Conservation (phyloP, 2,888 invertebrate genomes). For the Nemoura dubitans region DNA sequence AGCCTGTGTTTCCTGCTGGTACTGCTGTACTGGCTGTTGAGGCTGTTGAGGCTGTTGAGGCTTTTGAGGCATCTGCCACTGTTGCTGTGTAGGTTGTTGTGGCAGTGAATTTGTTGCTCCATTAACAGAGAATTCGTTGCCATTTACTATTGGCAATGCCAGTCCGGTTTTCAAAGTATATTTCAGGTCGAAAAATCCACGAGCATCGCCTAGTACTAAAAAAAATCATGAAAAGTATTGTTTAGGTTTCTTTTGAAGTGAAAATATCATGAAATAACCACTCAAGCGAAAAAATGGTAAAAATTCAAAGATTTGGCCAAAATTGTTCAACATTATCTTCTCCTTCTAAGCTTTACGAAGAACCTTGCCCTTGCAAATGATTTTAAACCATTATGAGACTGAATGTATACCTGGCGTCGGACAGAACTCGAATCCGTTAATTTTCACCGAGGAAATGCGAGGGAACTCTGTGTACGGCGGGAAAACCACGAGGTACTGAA, state of each 20-base stretch:
- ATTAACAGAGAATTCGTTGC: constrained; percentile 18
- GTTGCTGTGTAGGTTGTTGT: background rate
- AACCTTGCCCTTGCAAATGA: too few species aligned
- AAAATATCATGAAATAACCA: too few species aligned
- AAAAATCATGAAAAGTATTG: background rate
- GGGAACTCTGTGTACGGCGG: constrained; percentile 26
- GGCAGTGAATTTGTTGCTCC: background rate
- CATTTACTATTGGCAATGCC: background rate
- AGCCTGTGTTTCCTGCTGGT: background rate
- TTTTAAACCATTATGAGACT: too few species aligned
- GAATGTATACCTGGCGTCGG: background rate
- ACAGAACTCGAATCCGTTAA: constrained; percentile 31
- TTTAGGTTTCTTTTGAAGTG: background rate
- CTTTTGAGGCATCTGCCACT: background rate
- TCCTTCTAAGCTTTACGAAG: too few species aligned
- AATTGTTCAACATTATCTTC: too few species aligned
- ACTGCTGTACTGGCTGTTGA: background rate
- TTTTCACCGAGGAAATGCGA: background rate
- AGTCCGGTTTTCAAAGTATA: constrained; percentile 25
- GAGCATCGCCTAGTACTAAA: background rate
- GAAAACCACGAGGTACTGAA: constrained; percentile 30
- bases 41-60: background rate
- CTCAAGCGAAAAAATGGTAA: too few species aligned
- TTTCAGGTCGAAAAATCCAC: constrained; percentile 8
- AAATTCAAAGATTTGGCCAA: too few species aligned